Conservation (phyloP, 2,113 vertebrate species). For the Kryptolebias marmoratus region DNA sequence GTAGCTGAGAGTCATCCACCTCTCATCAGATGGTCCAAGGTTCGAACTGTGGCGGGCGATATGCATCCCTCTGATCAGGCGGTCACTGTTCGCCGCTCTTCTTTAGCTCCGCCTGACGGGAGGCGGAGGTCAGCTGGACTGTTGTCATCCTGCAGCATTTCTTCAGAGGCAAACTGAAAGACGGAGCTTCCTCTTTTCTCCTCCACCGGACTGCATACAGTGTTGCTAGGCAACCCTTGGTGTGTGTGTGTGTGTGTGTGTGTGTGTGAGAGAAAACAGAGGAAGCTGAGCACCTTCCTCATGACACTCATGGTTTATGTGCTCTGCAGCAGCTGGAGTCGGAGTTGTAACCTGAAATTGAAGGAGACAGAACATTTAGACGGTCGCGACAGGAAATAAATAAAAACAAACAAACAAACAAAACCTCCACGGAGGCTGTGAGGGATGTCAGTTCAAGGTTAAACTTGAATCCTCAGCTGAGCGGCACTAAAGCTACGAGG, state of each 20-base stretch:
- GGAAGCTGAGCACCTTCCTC: conserved; percentile 47
- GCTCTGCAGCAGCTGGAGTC: conserved; percentile 28
- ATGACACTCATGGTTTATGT: conserved; percentile 60
- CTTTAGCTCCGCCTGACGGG: too few species aligned
- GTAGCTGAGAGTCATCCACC: too few species aligned
- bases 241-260: conserved; percentile 13
- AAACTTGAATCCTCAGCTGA: conserved; percentile 11
- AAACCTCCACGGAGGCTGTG: background rate
- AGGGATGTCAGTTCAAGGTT: background rate
- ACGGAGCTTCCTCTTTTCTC: conserved; percentile 58
- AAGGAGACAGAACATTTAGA: background rate
- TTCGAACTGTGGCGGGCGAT: too few species aligned
- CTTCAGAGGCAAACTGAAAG: conserved; percentile 41
- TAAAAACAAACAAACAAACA: background rate
- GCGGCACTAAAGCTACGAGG: conserved; percentile 6
- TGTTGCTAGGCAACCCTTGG: conserved; percentile 79
- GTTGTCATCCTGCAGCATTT: conserved; percentile 40
- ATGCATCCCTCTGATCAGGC: too few species aligned
- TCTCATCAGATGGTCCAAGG: too few species aligned
- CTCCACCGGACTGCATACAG: conserved; percentile 62
- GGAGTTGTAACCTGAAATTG: conserved; percentile 6
- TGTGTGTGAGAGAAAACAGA: conserved; percentile 6
- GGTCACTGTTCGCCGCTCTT: too few species aligned
- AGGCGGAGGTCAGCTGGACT: background rate
- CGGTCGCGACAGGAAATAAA: background rate